These are phyloP conservation scores for Clusia tigrina DNA, from an alignment of 2,888 invertebrate species.

Conservation along the genomic window DNA sequence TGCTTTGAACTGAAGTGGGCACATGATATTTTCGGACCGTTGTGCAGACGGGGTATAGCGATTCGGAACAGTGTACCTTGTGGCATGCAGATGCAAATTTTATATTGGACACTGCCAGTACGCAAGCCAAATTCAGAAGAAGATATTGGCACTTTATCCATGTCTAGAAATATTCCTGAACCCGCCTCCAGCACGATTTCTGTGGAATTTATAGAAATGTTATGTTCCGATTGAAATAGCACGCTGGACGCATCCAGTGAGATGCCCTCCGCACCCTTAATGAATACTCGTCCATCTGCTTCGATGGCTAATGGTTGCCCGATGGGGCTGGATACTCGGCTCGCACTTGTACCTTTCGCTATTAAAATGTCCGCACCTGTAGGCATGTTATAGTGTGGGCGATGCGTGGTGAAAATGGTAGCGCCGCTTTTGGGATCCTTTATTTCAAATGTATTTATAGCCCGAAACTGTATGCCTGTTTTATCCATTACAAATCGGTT, in stretches of 20 bases:
- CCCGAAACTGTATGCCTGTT: conserved; percentile 74
- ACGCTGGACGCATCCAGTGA: conserved; percentile 76
- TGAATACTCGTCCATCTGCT: conserved; percentile 72
- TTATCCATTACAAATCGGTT: conserved; percentile 69
- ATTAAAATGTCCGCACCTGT: conserved; percentile 72
- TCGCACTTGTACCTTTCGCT: conserved; percentile 74
- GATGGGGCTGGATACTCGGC: conserved; percentile 77
- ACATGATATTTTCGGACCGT: conserved; percentile 60
- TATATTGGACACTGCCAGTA: conserved; percentile 73
- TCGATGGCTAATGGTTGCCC: conserved; percentile 73
- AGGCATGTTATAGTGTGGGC: conserved; percentile 76
- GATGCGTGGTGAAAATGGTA: conserved; percentile 78
- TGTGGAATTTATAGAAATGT: conserved; percentile 79
- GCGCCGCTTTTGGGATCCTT: conserved; percentile 72
- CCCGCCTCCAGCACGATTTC: conserved; percentile 76
- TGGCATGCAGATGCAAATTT: conserved; percentile 91
- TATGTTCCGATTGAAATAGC: conserved; percentile 79
- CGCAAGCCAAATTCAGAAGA: conserved; percentile 63
- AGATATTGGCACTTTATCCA: conserved; percentile 76
- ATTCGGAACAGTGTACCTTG: conserved; percentile 84
- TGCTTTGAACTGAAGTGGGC: conserved; percentile 58
- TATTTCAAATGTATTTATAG: conserved; percentile 75
- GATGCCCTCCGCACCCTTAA: conserved; percentile 84
- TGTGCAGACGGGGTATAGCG: conserved; percentile 69
- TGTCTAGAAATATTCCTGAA: conserved; percentile 76